Evolutionary conservation across 2,113 vertebrate species (phyloP).

Genomic region (Nasalis larvatus): DNA sequence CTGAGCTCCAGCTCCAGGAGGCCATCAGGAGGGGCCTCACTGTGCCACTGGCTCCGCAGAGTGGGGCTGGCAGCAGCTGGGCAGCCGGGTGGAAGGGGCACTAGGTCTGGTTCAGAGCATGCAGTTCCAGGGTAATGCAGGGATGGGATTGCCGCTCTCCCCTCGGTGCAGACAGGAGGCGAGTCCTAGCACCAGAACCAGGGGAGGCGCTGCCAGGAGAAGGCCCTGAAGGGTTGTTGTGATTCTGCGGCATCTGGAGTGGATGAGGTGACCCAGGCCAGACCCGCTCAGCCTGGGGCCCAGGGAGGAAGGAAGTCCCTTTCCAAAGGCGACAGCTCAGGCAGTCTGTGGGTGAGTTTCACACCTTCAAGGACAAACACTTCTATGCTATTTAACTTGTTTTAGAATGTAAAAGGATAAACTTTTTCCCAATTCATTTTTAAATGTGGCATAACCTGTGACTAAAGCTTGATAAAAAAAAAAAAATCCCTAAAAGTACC

Average conservation of each 20-base stretch:
- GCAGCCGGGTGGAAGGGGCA: neutral
- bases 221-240: neutral
- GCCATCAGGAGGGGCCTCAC: too few relatives aligned
- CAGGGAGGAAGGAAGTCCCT: neutral
- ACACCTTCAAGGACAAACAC: neutral
- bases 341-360: neutral
- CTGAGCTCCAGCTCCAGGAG: neutral
- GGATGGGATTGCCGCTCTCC: neutral
- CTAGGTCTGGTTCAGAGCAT: neutral
- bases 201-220: neutral
- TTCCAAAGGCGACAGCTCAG: neutral
- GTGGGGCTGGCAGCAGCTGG: neutral
- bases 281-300: neutral
- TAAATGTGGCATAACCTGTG: neutral
- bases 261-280: neutral
- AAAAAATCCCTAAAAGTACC: neutral
- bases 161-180: neutral
- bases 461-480: neutral
- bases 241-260: neutral
- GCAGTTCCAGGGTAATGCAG: accelerated
- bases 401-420: neutral
- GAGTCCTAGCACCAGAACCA: neutral
- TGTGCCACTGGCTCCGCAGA: neutral
- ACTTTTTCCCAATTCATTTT: neutral
- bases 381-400: neutral